Evolutionary conservation across 1,140 invertebrate genomes (phyloP).

Genomic region (Megalopta genalis): DNA sequence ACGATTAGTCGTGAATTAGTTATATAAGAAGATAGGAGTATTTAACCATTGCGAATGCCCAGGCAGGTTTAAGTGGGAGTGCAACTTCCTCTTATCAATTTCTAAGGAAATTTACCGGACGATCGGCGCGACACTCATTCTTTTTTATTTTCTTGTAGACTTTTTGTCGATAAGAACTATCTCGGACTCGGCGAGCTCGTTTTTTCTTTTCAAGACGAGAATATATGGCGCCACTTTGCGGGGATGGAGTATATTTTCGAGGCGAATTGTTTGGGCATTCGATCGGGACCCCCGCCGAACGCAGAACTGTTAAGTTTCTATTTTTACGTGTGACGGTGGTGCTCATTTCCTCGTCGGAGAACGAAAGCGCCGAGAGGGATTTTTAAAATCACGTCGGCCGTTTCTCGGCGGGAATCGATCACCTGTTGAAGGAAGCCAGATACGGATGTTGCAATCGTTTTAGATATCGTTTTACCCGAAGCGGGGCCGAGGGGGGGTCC

Average conservation of each 20-base stretch:
- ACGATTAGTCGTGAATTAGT: too few relatives aligned
- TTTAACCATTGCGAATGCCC: not conserved
- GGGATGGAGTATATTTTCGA: slow-evolving; percentile 16
- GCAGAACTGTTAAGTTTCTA: slow-evolving; percentile 21
- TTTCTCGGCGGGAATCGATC: too few relatives aligned
- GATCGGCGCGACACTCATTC: not conserved
- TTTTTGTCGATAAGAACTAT: not conserved
- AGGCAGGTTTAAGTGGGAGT: not conserved
- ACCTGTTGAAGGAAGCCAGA: too few relatives aligned
- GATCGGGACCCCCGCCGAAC: slow-evolving; percentile 11
- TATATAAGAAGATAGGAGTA: not conserved
- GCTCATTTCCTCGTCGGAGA: too few relatives aligned
- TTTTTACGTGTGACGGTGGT: slow-evolving; percentile 27
- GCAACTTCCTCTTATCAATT: not conserved
- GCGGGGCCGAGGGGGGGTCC: too few relatives aligned
- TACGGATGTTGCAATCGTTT: too few relatives aligned
- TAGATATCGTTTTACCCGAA: too few relatives aligned
- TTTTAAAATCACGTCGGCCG: not conserved
- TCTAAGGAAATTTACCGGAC: not conserved
- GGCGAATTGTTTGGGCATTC: not conserved
- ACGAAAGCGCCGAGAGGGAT: not conserved
- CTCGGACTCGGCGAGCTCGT: not conserved
- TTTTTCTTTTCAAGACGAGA: not conserved
- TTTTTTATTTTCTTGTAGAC: not conserved
- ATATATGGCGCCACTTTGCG: not conserved